phyloP scores from a whole-genome alignment of 2,113 vertebrate species.

The Morphnarchus princeps region DNA sequence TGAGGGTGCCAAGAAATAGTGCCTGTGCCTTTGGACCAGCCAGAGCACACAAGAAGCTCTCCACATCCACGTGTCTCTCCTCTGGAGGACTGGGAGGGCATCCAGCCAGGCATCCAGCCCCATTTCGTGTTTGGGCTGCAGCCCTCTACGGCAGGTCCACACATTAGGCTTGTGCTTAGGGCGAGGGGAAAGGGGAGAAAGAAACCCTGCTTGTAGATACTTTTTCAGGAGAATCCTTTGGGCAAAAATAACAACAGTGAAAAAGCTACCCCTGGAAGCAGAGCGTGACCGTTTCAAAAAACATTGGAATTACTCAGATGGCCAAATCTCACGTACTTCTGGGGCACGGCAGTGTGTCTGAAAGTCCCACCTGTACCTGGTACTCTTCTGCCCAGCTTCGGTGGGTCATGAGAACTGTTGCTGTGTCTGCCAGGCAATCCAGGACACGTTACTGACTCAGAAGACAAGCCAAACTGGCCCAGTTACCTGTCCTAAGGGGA shows the following conservation, averaged over 20 bases:
- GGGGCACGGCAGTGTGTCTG: background rate
- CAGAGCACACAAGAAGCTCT: background rate
- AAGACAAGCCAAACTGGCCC: background rate
- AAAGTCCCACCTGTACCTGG: background rate
- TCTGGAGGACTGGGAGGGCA: background rate
- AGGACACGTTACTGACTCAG: background rate
- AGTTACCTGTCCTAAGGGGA: background rate
- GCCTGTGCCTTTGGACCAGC: background rate
- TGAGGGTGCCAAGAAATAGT: background rate
- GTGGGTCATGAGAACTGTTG: background rate
- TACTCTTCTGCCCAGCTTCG: background rate
- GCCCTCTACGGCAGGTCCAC: background rate
- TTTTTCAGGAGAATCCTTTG: background rate
- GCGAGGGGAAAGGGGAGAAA: background rate
- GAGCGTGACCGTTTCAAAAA: background rate
- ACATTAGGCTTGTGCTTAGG: background rate
- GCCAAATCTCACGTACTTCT: background rate
- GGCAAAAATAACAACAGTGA: background rate
- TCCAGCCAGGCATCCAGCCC: background rate
- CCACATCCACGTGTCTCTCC: background rate
- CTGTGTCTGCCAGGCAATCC: background rate
- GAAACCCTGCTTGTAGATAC: background rate
- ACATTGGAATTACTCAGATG: background rate
- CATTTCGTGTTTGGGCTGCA: background rate
- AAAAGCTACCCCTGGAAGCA: background rate